Conservation (phyloP, 2,797 vertebrate genomes). For the Momotus momota region DNA sequence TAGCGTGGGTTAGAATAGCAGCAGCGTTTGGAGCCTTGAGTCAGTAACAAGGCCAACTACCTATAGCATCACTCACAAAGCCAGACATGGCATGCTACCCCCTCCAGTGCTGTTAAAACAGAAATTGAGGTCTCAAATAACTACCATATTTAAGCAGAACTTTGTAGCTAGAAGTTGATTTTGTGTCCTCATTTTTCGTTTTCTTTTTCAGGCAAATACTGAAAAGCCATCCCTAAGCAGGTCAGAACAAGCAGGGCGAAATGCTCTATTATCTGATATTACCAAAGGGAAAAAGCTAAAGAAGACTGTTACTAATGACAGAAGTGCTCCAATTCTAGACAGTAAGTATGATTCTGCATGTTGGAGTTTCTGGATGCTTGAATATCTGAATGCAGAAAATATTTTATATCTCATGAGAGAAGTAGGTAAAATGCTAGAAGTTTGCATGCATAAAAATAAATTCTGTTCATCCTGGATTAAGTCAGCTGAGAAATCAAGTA, state of each 20-base stretch:
- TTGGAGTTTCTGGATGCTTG: background rate
- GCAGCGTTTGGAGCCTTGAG: background rate
- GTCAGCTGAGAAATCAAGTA: background rate
- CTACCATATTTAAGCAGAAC: background rate
- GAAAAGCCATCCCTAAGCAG: constrained; percentile 87
- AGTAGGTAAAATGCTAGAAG: background rate
- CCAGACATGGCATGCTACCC: background rate
- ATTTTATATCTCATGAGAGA: background rate
- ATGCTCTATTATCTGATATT: constrained; percentile 91
- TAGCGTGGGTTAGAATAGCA: background rate
- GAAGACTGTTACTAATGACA: constrained; percentile 94
- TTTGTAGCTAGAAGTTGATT: background rate
- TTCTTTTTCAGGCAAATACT: constrained; percentile 88
- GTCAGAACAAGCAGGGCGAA: constrained; percentile 86
- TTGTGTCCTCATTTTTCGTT: background rate
- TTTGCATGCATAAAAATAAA: background rate
- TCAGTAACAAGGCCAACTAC: background rate
- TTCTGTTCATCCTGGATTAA: background rate
- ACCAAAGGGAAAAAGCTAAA: constrained; percentile 90
- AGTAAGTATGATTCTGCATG: constrained; percentile 82
- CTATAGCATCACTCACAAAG: background rate
- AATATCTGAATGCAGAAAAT: background rate
- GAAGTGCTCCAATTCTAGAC: constrained; percentile 88
- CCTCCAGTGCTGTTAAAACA: background rate
- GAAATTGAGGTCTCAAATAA: background rate